These are phyloP conservation scores for Atractosteus spatula DNA, from an alignment of 2,113 vertebrate species.

Conservation along the genomic window DNA sequence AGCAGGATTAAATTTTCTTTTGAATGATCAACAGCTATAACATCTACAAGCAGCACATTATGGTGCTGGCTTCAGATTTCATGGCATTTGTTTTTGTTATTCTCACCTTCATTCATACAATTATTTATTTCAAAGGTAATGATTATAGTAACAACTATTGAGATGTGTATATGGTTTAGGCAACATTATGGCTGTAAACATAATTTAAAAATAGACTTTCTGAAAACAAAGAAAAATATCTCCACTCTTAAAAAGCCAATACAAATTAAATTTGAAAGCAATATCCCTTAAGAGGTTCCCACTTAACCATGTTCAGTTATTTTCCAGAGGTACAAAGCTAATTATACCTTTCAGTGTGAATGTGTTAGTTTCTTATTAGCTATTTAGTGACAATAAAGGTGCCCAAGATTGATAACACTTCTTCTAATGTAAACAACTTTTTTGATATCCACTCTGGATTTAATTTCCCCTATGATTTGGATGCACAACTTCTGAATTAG, in stretches of 20 bases:
- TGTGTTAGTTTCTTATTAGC: not conserved
- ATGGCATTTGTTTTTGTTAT: constrained; percentile 27
- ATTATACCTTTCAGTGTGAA: not conserved
- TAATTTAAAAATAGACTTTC: no score
- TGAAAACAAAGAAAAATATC: no score
- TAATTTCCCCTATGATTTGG: not conserved
- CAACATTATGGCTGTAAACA: no score
- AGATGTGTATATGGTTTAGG: no score
- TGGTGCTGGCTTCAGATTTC: constrained; percentile 14
- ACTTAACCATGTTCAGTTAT: not conserved
- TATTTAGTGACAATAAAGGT: constrained; percentile 1
- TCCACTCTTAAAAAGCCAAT: not conserved
- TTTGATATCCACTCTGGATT: not conserved
- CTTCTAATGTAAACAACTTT: not conserved
- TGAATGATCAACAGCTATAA: constrained; percentile 22
- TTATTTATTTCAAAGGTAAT: no score
- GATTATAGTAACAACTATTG: no score
- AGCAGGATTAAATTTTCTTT: constrained; percentile 26
- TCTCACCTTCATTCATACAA: no score
- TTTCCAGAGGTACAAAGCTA: not conserved
- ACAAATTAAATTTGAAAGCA: constrained; percentile 1
- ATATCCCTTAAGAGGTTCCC: not conserved
- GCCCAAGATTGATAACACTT: not conserved
- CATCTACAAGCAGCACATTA: constrained; percentile 7
- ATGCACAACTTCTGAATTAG: not conserved